phyloP scores from a whole-genome alignment of 2,113 vertebrate species.

The Eudyptes chrysolophus region DNA sequence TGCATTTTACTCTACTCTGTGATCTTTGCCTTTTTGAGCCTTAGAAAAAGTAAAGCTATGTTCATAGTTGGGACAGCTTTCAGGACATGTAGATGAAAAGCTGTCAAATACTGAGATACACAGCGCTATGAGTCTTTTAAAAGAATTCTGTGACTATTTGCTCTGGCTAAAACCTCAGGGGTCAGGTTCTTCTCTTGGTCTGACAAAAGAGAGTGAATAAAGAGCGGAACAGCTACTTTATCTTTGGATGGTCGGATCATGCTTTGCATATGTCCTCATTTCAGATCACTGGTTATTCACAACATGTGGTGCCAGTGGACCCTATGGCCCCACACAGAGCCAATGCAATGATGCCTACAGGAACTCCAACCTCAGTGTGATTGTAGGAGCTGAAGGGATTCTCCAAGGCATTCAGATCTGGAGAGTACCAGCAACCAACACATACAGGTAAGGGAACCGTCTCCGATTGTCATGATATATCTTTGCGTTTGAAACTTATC shows the following conservation, averaged over 20 bases:
- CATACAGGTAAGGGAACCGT: constrained; percentile 82
- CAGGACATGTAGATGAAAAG: background rate
- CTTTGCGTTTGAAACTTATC: background rate
- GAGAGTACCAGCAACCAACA: constrained; percentile 90
- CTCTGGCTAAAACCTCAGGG: background rate
- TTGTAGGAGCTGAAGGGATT: constrained; percentile 83
- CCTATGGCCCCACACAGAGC: constrained; percentile 89
- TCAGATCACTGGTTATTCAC: constrained; percentile 89
- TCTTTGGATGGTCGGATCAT: background rate
- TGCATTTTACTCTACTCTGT: background rate
- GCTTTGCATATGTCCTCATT: background rate
- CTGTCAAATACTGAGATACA: background rate
- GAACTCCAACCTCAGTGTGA: constrained; percentile 88
- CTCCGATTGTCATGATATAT: background rate
- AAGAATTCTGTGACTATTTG: background rate
- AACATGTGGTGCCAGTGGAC: constrained; percentile 91
- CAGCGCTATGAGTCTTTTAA: background rate
- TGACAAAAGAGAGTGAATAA: background rate
- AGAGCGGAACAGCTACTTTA: background rate
- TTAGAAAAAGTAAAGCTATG: background rate
- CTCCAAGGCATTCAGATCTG: constrained; percentile 93
- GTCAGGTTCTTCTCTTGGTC: background rate
- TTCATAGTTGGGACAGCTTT: background rate
- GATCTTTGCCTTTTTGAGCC: background rate
- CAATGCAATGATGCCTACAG: constrained; percentile 94